phyloP scores from a whole-genome alignment of 2,888 invertebrate genomes.

The Acanthacorydalis orientalis region DNA sequence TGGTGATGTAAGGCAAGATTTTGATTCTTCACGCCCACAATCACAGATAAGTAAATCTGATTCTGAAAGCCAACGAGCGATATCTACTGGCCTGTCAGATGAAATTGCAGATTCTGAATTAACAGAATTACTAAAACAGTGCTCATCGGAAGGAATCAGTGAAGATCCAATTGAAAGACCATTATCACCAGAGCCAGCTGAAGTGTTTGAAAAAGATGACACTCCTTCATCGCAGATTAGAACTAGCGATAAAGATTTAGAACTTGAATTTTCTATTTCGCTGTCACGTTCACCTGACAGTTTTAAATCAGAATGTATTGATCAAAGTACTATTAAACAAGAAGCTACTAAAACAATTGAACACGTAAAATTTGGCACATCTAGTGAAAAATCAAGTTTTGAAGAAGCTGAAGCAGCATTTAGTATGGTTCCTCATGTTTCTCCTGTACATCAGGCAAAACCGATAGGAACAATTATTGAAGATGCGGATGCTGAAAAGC shows the following conservation, averaged over 20 bases:
- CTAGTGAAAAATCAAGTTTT: constrained; percentile 27
- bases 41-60: constrained; percentile 23
- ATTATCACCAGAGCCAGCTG: constrained; percentile 30
- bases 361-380: constrained; percentile 17
- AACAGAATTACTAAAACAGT: constrained; percentile 21
- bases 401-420: constrained; percentile 32
- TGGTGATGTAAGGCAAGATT: constrained; percentile 29
- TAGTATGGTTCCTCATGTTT: constrained; percentile 29
- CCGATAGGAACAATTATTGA: constrained; percentile 29
- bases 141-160: constrained; percentile 21
- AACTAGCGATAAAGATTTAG: constrained; percentile 24
- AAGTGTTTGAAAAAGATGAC: constrained; percentile 23
- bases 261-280: constrained; percentile 26
- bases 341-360: constrained; percentile 20
- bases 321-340: too few species aligned
- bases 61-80: constrained; percentile 21
- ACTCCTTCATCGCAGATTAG: constrained; percentile 24
- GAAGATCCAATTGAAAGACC: constrained; percentile 34
- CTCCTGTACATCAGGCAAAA: constrained; percentile 27
- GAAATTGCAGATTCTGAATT: constrained; percentile 26
- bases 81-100: constrained; percentile 23
- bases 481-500: constrained; percentile 32
- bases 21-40: constrained; percentile 25
- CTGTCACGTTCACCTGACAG: constrained; percentile 23
- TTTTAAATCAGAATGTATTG: constrained; percentile 19